These are phyloP conservation scores for Eutolmus rufibarbis DNA, from an alignment of 2,888 invertebrate genomes.

Conservation along the genomic window DNA sequence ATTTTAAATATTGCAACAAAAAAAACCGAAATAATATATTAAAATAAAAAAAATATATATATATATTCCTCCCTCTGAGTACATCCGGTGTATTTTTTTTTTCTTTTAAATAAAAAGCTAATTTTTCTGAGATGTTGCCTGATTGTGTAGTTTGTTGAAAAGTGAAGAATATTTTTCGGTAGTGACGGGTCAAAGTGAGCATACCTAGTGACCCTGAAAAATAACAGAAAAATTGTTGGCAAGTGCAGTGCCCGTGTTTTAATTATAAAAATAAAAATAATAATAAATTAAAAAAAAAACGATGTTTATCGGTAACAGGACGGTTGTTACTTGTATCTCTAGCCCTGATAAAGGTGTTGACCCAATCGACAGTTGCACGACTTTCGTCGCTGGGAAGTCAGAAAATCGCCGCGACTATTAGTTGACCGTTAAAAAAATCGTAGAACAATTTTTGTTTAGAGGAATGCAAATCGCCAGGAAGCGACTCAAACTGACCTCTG, in stretches of 20 bases:
- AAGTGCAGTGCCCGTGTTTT: neutral
- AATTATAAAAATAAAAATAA: neutral
- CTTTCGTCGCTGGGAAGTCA: neutral
- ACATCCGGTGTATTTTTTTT: neutral
- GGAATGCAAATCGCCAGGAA: neutral
- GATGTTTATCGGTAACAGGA: slow-evolving; percentile 1
- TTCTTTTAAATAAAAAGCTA: neutral
- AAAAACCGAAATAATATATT: neutral
- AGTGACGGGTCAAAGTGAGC: neutral
- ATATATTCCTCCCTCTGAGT: neutral
- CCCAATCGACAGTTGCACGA: neutral
- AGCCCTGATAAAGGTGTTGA: neutral
- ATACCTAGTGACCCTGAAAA: neutral
- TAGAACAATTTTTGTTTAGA: neutral
- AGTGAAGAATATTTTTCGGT: neutral
- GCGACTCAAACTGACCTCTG: neutral
- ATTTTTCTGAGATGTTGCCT: neutral
- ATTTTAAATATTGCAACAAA: neutral
- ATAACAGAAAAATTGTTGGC: neutral
- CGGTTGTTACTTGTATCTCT: neutral
- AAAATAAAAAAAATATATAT: neutral
- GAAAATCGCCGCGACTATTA: neutral
- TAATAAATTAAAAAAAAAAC: neutral
- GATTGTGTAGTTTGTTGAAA: neutral
- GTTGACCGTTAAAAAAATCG: neutral